phyloP scores from a whole-genome alignment of 2,797 vertebrate genomes.

The Oophaga sylvatica region DNA sequence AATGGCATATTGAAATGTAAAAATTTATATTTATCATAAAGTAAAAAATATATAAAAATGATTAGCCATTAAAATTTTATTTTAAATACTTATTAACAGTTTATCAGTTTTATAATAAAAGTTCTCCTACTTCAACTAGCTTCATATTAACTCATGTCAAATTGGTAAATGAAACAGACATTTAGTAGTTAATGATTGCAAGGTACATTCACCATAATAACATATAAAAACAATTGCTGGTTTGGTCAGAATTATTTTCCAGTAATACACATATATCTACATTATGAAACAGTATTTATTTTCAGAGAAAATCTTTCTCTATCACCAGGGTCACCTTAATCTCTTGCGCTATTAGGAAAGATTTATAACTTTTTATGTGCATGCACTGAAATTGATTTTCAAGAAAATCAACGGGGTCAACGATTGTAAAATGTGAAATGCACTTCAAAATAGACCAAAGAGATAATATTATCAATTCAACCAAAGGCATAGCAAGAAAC shows the following conservation, averaged over 20 bases:
- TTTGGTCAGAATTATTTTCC: background rate
- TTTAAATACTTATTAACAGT: no score
- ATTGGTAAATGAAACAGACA: no score
- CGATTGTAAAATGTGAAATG: conserved; percentile 17
- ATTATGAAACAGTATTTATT: background rate
- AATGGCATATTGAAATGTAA: no score
- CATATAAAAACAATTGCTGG: background rate
- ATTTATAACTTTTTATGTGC: background rate
- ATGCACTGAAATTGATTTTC: conserved; percentile 14
- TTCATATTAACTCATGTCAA: no score
- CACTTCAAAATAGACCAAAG: conserved; percentile 13
- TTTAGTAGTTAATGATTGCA: background rate
- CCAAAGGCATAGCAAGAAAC: background rate
- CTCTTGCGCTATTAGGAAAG: conserved; percentile 18
- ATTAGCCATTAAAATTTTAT: no score
- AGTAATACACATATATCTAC: background rate
- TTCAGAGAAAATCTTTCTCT: background rate
- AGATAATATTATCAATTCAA: conserved; percentile 4
- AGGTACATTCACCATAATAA: background rate
- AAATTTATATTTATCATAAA: no score
- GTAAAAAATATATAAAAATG: no score
- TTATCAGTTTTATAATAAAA: no score
- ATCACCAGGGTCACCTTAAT: conserved; percentile 25
- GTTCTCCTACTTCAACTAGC: no score
- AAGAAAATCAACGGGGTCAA: conserved; percentile 2